Evolutionary conservation across 2,888 invertebrate genomes (phyloP), one percentile per base, ranked within the genome.

Genomic region (Priocnemis perturbator): DNA sequence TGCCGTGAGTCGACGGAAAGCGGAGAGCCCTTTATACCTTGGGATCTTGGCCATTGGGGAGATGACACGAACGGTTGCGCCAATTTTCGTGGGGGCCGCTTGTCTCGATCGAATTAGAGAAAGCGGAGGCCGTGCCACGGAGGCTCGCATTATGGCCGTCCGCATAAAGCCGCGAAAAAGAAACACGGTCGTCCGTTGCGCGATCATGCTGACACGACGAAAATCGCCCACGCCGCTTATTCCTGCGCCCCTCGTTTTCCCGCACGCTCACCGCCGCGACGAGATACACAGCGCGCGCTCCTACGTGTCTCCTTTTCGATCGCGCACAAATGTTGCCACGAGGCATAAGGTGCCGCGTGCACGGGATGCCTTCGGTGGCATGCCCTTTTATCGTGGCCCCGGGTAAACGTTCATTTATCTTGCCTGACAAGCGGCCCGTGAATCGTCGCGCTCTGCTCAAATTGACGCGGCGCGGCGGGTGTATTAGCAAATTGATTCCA

Each of bases 121-220:
- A 67, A 78, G 66, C 64, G 67, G 53, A 26, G 37, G 19, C 17
- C 17, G 11, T 3, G 3, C 15, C 30, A 30, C 5, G 56, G 56
- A 56, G 17, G 56, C 17, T 58, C 4, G 50, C 50, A 19, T 9
- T 37, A 11, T 53, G 20, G 15, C 2, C 21, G 53, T 53, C 21
- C 15, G 20, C 3, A 53, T 21, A 21, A 21, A 53, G 20, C 20
- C 9, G 50, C n/a, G 23, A 53, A 3, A 21, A 15, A 21, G 15
- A 53, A 21, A 21, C n/a, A 15, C 53, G 53, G 53, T 21, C 14
- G 53, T 0, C 21, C 23, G 50, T 52, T 67, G 72, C 75, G 37
- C 60, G 62, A 71, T 81, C 81, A 81, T 65, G 81, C 77, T 81
- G 81, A 80, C 81, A 67, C 37, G 67, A 76, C 73, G 48, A 67